phyloP scores from a whole-genome alignment of 1,140 invertebrate species.

The Neodiprion pinetum region DNA sequence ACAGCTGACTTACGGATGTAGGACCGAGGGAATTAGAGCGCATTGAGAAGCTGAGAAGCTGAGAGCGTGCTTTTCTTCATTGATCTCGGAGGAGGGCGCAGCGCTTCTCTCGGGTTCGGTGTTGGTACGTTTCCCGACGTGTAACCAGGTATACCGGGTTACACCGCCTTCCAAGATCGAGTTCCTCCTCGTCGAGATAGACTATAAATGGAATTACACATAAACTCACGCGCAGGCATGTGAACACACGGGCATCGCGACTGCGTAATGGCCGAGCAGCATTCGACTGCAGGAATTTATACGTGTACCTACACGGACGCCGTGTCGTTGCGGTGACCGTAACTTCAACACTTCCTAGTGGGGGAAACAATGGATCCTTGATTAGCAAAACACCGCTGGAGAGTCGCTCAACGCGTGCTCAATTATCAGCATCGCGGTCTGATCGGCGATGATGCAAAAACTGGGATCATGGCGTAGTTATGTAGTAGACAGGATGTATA shows the following conservation, averaged over 20 bases:
- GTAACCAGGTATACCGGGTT: background rate
- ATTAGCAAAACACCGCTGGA: background rate
- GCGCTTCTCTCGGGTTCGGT: too few species aligned
- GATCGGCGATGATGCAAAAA: too few species aligned
- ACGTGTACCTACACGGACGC: background rate
- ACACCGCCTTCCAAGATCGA: background rate
- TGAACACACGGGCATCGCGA: too few species aligned
- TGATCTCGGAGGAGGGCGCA: background rate
- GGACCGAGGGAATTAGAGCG: background rate
- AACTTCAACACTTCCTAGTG: background rate
- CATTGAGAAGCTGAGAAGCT: background rate
- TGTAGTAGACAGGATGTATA: too few species aligned
- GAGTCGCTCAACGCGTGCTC: background rate
- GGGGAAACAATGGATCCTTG: slow-evolving; percentile 1
- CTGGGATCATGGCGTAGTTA: too few species aligned
- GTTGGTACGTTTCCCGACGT: too few species aligned
- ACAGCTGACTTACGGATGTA: background rate
- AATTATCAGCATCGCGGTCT: too few species aligned
- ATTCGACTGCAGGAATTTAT: background rate
- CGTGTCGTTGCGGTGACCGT: background rate
- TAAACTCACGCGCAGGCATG: too few species aligned
- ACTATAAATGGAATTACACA: background rate
- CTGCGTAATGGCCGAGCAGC: too few species aligned
- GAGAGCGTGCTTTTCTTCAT: background rate
- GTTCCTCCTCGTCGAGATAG: background rate